Evolutionary conservation across 2,113 vertebrate genomes (phyloP), one percentile per base, ranked within the genome.

Genomic region (Perca flavescens): DNA sequence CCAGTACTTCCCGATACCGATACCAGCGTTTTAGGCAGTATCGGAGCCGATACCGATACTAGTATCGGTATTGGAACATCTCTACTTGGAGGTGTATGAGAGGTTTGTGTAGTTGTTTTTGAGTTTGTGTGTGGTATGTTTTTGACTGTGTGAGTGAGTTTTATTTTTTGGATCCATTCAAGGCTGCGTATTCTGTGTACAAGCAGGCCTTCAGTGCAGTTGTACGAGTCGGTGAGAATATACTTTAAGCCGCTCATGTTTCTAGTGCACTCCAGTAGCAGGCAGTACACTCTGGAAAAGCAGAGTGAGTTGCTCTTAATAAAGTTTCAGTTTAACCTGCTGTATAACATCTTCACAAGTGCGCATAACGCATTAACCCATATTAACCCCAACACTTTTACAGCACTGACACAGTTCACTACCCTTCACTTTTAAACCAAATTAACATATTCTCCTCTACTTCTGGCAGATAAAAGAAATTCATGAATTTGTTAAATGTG

Each of bases 351-450:
- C 83, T 86, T 70, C 84, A 80, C 79, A 69, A 84, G 81, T 85
- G 85, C 62, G 16, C 90, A 88, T 90, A 83, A 85, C 71, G 82
- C 91, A 91, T 92, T 92, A 89, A 92, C 86, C 79, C 71, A 40
- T 86, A 89, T 94, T 91, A 90, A 91, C 85, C 80, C 58, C n/a
- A 22, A 28, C 78, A 63, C 83, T 88, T 85, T 81, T 22, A 36
- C 79, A 70, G 63, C 87, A n/a, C 82, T 28, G 69, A 60, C 84
- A 85, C 86, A 53, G 83, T 83, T 86, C 81, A 77, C 74, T 81
- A 49, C 75, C 21, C 77, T 80, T 85, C 80, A 81, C 80, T 91
- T 75, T 83, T 57, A 70, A 71, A 71, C 77, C 47, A 62, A 75
- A 91, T 86, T 80, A 90, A 79, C 82, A 90, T 76, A 84, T 86